phyloP scores from a whole-genome alignment of 2,113 vertebrate genomes.

The Cygnus buccinator region DNA sequence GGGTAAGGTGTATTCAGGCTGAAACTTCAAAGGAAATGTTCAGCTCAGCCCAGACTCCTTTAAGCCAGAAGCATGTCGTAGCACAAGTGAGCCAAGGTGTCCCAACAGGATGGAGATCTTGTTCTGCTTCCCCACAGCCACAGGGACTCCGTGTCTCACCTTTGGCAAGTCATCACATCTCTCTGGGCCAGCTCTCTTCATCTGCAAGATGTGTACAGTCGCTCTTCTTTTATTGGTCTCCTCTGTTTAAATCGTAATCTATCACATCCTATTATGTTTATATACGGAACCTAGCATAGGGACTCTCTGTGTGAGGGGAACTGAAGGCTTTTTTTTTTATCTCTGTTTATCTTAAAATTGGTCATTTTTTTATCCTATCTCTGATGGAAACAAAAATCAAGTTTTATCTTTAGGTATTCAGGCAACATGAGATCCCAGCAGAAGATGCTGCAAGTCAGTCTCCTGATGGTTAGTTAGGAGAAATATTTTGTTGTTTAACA shows the following conservation, averaged over 20 bases:
- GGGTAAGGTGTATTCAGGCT: not conserved
- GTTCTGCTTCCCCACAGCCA: not conserved
- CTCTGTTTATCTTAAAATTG: not conserved
- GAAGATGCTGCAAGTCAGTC: slow-evolving; percentile 28
- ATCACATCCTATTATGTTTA: not conserved
- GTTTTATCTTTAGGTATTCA: not conserved
- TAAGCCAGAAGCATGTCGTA: not conserved
- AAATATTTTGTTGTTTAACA: slow-evolving; percentile 55
- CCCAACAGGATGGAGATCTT: not conserved
- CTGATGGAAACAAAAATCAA: not conserved
- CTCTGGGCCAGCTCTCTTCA: not conserved
- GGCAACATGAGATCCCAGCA: not conserved
- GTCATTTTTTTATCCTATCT: slow-evolving; percentile 12
- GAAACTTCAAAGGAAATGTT: not conserved
- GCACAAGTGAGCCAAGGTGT: not conserved
- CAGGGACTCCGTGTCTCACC: not conserved
- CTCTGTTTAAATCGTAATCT: not conserved
- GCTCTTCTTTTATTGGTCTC: not conserved
- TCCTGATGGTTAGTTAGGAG: slow-evolving; percentile 48
- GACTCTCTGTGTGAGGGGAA: accelerated
- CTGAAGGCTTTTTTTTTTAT: not conserved
- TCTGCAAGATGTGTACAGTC: not conserved
- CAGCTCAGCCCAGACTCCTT: not conserved
- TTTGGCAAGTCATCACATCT: not conserved
- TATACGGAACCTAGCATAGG: not conserved